phyloP scores from a whole-genome alignment of 2,888 invertebrate species.

The Xestia sexstrigata region DNA sequence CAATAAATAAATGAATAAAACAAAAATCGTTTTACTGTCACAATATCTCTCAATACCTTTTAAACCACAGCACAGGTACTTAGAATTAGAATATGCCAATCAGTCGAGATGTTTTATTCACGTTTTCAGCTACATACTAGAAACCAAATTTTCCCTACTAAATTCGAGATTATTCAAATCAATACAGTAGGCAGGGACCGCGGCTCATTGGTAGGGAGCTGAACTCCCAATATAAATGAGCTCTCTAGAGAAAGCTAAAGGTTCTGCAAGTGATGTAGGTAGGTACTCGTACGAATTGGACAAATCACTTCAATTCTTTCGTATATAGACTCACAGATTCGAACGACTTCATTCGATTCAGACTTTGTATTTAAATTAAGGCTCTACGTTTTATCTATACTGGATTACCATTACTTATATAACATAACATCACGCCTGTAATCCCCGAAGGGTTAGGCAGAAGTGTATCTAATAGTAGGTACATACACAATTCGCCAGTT shows the following conservation, averaged over 20 bases:
- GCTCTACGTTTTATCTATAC: neutral
- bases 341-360: conserved; percentile 63
- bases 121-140: conserved; percentile 35
- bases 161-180: conserved; percentile 65
- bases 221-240: conserved; percentile 69
- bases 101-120: conserved; percentile 60
- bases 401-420: too few relatives aligned
- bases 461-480: neutral
- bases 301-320: conserved; percentile 70
- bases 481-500: neutral
- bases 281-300: conserved; percentile 52
- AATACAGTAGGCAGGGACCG: conserved; percentile 53
- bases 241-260: conserved; percentile 67
- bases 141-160: conserved; percentile 42
- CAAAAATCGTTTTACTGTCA: neutral
- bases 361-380: conserved; percentile 12
- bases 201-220: conserved; percentile 54
- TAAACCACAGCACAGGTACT: neutral
- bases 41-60: neutral
- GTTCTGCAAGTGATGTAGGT: conserved; percentile 58
- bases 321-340: conserved; percentile 57
- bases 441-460: neutral
- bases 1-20: neutral
- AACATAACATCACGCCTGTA: neutral
- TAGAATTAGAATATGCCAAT: conserved; percentile 36